Evolutionary conservation across 2,113 vertebrate genomes (phyloP).

Genomic region (Syngnathus scovelli): DNA sequence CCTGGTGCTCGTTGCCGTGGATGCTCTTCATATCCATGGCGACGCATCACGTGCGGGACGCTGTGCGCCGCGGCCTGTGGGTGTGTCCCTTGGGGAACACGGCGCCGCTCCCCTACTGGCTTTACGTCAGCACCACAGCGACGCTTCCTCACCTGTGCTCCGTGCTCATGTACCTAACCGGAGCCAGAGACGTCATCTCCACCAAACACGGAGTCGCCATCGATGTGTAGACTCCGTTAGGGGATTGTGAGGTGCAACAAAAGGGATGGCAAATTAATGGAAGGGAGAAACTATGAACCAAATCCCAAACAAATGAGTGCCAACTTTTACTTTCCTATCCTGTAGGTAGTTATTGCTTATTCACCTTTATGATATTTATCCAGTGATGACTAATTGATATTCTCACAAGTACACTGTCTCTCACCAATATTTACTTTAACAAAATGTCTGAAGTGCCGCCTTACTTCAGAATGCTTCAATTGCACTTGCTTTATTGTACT

Average conservation of each 20-base stretch:
- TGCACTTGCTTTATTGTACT: neutral
- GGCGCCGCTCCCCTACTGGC: constrained; percentile 86
- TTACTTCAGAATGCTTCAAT: neutral
- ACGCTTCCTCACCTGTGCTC: constrained; percentile 91
- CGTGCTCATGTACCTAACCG: constrained; percentile 89
- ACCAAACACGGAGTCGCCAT: constrained; percentile 86
- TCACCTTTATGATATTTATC: neutral
- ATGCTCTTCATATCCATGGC: constrained; percentile 91
- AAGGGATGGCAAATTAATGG: neutral
- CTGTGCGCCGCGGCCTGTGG: constrained; percentile 89
- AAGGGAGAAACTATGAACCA: neutral
- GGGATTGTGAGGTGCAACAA: neutral
- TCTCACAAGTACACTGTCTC: neutral
- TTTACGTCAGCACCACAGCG: constrained; percentile 85
- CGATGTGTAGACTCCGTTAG: constrained; percentile 72
- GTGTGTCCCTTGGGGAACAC: constrained; percentile 91
- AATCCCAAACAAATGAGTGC: neutral
- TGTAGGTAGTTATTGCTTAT: neutral
- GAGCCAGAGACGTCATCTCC: constrained; percentile 86
- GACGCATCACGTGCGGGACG: constrained; percentile 90
- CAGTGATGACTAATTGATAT: neutral
- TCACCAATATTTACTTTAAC: neutral
- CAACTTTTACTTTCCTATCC: neutral
- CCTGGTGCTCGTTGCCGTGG: constrained; percentile 94
- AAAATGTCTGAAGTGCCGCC: neutral